Percentiles rank a stretch among this genome's conserved stretches.
Conservation (phyloP, 2,797 vertebrate species). For the Hirundo rustica region DNA sequence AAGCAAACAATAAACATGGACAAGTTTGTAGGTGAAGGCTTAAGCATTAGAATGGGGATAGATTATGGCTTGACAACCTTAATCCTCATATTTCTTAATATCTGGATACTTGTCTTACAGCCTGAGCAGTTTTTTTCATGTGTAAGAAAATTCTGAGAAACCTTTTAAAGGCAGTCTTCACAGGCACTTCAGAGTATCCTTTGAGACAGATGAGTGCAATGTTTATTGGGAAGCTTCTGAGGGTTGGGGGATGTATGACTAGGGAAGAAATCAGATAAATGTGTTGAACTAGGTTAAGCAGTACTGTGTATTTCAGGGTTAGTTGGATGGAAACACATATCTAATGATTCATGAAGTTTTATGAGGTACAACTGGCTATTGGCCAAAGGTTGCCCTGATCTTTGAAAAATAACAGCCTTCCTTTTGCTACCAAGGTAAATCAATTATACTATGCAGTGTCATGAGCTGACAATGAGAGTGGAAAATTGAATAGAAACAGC, state of each 20-base stretch:
- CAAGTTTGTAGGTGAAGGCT: neutral
- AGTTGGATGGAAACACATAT: neutral
- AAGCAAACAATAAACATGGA: neutral
- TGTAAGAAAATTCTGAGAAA: neutral
- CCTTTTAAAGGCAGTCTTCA: neutral
- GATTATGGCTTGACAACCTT: neutral
- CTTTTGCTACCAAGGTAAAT: neutral
- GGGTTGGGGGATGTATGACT: neutral
- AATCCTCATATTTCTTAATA: neutral
- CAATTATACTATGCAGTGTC: neutral
- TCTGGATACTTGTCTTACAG: neutral
- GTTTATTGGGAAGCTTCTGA: neutral
- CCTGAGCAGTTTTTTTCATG: neutral
- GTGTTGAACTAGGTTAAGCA: neutral
- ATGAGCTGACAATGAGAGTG: neutral
- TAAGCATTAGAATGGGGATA: neutral
- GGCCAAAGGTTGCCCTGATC: neutral
- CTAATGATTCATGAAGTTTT: neutral
- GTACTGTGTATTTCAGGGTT: neutral
- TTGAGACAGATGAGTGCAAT: neutral
- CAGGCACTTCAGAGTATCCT: neutral
- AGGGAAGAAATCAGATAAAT: neutral
- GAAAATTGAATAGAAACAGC: neutral
- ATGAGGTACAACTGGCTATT: neutral
- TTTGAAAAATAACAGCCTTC: neutral